Conservation (phyloP, 2,113 vertebrate genomes). For the Bettongia penicillata region DNA sequence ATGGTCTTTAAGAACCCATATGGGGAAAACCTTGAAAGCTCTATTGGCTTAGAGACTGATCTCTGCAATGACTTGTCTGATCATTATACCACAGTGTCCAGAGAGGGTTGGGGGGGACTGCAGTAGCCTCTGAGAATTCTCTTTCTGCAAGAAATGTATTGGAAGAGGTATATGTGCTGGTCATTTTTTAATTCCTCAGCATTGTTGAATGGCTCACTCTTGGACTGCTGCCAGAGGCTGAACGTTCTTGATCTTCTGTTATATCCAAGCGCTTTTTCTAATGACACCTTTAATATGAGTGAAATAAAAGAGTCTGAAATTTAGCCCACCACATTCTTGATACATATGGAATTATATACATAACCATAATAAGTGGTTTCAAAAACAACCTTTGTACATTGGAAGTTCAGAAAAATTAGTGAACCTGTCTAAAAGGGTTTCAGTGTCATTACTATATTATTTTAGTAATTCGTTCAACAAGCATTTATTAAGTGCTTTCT, state of each 20-base stretch:
- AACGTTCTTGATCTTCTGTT: conserved; percentile 72
- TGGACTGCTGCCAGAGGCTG: conserved; percentile 71
- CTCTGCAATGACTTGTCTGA: neutral
- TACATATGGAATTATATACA: conserved; percentile 71
- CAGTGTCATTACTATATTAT: conserved; percentile 67
- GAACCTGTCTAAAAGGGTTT: conserved; percentile 65
- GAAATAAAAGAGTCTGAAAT: conserved; percentile 77
- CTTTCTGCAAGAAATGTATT: conserved; percentile 70
- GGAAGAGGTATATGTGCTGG: conserved; percentile 74
- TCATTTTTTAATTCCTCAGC: conserved; percentile 77
- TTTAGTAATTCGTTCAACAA: conserved; percentile 50
- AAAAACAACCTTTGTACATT: conserved; percentile 65
- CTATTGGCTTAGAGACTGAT: conserved; percentile 73
- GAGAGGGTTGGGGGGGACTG: neutral
- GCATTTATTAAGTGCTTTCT: neutral
- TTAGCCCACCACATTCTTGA: conserved; percentile 65
- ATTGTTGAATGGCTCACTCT: conserved; percentile 80
- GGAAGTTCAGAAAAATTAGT: conserved; percentile 53
- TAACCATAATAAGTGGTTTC: conserved; percentile 58
- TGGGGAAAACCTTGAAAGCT: conserved; percentile 82
- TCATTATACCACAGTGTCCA: conserved; percentile 57
- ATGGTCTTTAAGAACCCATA: conserved; percentile 82
- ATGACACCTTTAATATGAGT: conserved; percentile 82
- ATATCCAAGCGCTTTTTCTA: conserved; percentile 74
- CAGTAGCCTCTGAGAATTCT: conserved; percentile 62